Base-by-base conservation (phyloP, 2,113 vertebrate species). In the Gobio gobio region DNA sequence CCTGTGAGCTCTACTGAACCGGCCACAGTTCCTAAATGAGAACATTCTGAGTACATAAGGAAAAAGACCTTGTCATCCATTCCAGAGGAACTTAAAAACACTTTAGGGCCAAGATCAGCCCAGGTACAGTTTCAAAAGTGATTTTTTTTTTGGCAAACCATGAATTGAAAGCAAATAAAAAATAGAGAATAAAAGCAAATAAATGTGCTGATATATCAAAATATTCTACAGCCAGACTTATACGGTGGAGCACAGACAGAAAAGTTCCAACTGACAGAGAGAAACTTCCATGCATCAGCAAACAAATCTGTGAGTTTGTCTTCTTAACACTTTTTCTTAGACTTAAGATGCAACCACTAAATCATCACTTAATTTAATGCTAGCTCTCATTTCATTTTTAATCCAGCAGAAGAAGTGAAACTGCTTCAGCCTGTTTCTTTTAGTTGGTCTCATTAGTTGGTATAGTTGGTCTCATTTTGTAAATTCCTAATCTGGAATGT, bases 381-480 rank as follows among this genome's bases (percentile, higher is more conserved):
- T 40, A 59, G 9, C 16, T 36, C 1, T 33, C 6, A 36, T 72
- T 82, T 72, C n/a, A 9, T 58, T 61, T 59, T 83, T 2, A 43
- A 24, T 76, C 20, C 45, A 83, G 40, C 40, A 29, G 54, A 64
- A 36, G 59, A 61, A 51, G 59, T 83, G 73, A 82, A 45, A 76
- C 16, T 29, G 16, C 33, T 82, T 10, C 77, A 85, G 56, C 82
- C 86, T 1, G 70, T 87, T 10, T 49, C n/a, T 3, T 76, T 82
- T n/a, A 56, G n/a, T 5, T 88, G 82, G 81, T 75, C 66, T 74
- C 40, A 85, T n/a, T n/a, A n/a, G n/a, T n/a, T n/a, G n/a, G n/a
- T n/a, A n/a, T n/a, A 56, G n/a, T 5, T 88, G 82, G 81, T 75
- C 66, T 74, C 40, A 85, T n/a, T n/a, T n/a, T n/a, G n/a, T n/a